Evolutionary conservation across 64 coral and sea anemone genomes (phyloP).

Genomic region (Cladopsammia gracilis): DNA sequence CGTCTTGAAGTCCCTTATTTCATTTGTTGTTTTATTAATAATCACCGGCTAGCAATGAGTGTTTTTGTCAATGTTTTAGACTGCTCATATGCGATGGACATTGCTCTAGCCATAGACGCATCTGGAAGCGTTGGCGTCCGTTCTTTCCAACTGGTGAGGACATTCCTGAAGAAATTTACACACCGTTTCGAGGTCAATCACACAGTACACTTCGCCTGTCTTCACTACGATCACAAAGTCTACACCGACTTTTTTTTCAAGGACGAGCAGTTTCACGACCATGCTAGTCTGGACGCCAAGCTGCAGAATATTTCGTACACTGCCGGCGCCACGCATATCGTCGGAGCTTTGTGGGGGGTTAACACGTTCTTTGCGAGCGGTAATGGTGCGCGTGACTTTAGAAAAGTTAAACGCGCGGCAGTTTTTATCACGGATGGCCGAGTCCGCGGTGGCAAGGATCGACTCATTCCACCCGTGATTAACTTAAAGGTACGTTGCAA

Average conservation of each 20-base stretch:
- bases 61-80: background rate
- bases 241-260: conserved; percentile 23
- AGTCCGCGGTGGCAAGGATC: background rate
- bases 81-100: background rate
- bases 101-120: conserved; percentile 19
- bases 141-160: conserved; percentile 3
- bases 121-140: conserved; percentile 14
- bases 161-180: conserved; percentile 4
- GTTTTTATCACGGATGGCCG: background rate
- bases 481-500: background rate
- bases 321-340: background rate
- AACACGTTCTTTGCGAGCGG: background rate
- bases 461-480: background rate
- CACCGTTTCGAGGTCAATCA: conserved; percentile 13
- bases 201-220: conserved; percentile 1
- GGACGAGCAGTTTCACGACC: background rate
- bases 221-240: conserved; percentile 33
- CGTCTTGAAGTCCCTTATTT: too few relatives aligned
- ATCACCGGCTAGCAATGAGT: background rate
- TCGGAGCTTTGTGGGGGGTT: background rate
- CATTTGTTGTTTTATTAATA: too few relatives aligned
- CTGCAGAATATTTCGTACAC: background rate
- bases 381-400: conserved; percentile 3
- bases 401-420: background rate
- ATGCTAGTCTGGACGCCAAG: background rate